Evolutionary conservation across 2,113 vertebrate species (phyloP).

Genomic region (Megalops atlanticus): DNA sequence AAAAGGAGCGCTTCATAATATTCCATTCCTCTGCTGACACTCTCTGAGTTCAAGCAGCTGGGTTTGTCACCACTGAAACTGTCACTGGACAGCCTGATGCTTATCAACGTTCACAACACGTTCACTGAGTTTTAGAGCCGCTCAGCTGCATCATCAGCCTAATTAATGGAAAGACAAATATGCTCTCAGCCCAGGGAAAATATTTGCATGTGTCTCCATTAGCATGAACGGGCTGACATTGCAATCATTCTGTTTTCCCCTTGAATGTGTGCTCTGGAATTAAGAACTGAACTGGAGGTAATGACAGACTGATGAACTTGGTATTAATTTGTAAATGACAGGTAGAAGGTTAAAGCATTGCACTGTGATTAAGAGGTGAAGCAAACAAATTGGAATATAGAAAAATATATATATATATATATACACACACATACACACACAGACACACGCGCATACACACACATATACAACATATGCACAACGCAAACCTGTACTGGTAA

Average conservation of each 20-base stretch:
- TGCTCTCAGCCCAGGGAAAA: not conserved
- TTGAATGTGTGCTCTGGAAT: not conserved
- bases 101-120: not conserved
- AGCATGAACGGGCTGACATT: not conserved
- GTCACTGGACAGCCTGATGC: not conserved
- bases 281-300: not conserved
- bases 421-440: not conserved
- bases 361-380: too few species aligned
- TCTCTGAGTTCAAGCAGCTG: not conserved
- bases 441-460: not conserved
- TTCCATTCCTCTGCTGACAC: not conserved
- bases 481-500: too few species aligned
- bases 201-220: not conserved
- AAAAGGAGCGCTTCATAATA: not conserved
- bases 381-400: too few species aligned
- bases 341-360: too few species aligned
- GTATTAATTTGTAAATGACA: too few species aligned
- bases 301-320: not conserved
- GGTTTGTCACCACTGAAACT: not conserved
- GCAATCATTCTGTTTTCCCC: not conserved
- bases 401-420: too few species aligned
- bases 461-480: too few species aligned
- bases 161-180: slow-evolving; percentile 1
- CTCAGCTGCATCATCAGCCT: not conserved
- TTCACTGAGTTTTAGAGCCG: not conserved